Conservation (phyloP, 2,113 vertebrate genomes). For the Xiphophorus maculatus region DNA sequence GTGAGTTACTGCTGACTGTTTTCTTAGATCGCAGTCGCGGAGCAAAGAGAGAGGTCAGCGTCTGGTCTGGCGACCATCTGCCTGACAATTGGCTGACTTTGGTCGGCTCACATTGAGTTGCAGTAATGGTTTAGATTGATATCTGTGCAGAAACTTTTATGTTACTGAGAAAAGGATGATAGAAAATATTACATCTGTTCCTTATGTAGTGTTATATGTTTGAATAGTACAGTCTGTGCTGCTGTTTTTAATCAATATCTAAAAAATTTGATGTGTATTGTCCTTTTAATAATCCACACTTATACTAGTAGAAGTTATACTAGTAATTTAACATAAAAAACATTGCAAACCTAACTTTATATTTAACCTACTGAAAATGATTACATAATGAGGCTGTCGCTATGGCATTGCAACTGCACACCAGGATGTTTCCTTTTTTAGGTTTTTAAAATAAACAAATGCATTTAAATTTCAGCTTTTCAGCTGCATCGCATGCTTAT, state of each 20-base stretch:
- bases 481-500: too few relatives aligned
- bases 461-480: too few relatives aligned
- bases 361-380: neutral
- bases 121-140: neutral
- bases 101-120: neutral
- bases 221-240: neutral
- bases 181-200: too few relatives aligned
- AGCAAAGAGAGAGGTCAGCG: conserved; percentile 5
- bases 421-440: neutral
- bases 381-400: neutral
- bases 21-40: conserved; percentile 4
- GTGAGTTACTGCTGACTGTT: conserved; percentile 60
- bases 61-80: conserved; percentile 29
- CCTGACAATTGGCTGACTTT: conserved; percentile 28
- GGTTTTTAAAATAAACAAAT: too few relatives aligned
- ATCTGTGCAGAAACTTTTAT: neutral
- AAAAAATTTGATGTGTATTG: neutral
- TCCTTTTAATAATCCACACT: neutral
- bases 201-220: neutral
- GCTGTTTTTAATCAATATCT: neutral
- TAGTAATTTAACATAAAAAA: neutral
- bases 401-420: neutral
- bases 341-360: neutral
- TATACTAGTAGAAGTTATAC: neutral
- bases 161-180: too few relatives aligned